Evolutionary conservation across 2,797 vertebrate species (phyloP).

Genomic region (Cheirogaleus major): DNA sequence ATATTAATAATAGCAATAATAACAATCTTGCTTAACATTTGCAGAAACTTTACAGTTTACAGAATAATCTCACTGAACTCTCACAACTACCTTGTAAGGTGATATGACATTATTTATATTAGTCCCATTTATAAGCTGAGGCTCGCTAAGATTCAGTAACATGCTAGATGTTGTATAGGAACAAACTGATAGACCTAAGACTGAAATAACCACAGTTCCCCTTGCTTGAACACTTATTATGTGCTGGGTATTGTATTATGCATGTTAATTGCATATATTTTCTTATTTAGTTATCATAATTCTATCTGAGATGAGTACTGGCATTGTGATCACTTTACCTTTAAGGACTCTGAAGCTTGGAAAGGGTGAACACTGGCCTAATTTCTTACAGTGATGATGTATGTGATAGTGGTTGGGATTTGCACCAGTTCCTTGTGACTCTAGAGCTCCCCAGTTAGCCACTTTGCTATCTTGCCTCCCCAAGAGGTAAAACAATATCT

Average conservation of each 20-base stretch:
- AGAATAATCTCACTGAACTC: background rate
- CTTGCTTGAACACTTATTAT: background rate
- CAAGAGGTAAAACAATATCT: background rate
- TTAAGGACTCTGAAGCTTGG: background rate
- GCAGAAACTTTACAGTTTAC: background rate
- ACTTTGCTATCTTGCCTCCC: background rate
- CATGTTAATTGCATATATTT: background rate
- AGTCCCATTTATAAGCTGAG: background rate
- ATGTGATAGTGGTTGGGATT: background rate
- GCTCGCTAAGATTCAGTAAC: background rate
- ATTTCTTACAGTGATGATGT: background rate
- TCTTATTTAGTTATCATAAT: background rate
- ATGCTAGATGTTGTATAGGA: background rate
- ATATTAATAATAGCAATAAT: background rate
- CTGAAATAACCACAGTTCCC: background rate
- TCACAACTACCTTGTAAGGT: background rate
- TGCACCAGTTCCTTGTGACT: background rate
- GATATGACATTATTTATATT: no score
- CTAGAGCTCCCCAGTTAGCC: background rate
- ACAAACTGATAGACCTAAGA: background rate
- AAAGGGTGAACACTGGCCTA: background rate
- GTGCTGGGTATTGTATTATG: background rate
- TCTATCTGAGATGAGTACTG: background rate
- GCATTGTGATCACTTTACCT: background rate
- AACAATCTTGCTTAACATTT: background rate